Evolutionary conservation across 2,797 vertebrate genomes (phyloP).

Genomic region (Nyctibius grandis): DNA sequence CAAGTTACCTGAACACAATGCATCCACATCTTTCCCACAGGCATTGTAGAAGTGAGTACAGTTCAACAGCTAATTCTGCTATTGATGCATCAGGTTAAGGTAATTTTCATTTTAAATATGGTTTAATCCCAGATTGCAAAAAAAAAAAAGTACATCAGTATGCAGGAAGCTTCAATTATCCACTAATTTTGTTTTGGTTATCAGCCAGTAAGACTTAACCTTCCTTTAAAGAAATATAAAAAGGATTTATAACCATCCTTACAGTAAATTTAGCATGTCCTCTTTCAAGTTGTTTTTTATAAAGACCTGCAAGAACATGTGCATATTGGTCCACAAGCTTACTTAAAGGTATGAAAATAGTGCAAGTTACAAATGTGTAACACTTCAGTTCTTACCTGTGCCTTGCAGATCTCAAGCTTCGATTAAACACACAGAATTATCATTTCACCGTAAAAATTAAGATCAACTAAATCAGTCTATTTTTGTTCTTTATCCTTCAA

Average conservation of each 20-base stretch:
- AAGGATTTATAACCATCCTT: not conserved
- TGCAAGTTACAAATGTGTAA: not conserved
- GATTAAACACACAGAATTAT: not conserved
- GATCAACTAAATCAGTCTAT: not conserved
- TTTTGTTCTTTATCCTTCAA: not conserved
- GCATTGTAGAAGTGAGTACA: not conserved
- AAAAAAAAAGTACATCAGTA: not conserved
- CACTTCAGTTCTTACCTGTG: not conserved
- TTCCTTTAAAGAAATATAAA: not conserved
- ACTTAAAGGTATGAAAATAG: not conserved
- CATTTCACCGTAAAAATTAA: not conserved
- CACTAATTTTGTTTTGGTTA: not conserved
- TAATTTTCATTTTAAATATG: not conserved
- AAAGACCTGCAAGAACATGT: not conserved
- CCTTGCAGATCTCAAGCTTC: not conserved
- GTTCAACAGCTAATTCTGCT: not conserved
- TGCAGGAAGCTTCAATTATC: not conserved
- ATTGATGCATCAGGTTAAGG: not conserved
- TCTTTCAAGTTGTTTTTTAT: not conserved
- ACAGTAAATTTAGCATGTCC: not conserved
- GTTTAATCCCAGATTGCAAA: not conserved
- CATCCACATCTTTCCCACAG: not conserved
- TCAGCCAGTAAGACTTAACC: not conserved
- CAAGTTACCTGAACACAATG: not conserved
- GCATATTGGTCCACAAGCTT: accelerated